Evolutionary conservation across 37 sponge, comb jelly and placozoan genomes (phyloP), one percentile per base, ranked within the genome.

Genomic region (Spongilla lacustris): DNA sequence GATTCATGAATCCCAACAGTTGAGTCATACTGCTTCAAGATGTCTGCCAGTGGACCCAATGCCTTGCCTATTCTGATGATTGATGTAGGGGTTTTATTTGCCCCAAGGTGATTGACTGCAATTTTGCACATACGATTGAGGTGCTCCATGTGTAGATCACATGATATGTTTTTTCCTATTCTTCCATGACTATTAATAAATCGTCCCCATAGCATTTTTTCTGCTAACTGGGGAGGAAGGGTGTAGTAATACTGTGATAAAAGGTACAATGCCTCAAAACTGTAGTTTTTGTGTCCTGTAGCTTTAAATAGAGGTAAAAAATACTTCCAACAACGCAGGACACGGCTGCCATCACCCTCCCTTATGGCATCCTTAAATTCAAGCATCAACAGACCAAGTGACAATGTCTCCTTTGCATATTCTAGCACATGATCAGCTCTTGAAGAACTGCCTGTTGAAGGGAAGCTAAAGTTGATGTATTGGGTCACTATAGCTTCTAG

Each of bases 121-220:
- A 76, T 30, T 36, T 86, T 86, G 25, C 29, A 26, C 12, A 82
- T 19, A 12, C 83, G 48, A 31, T 88, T 88, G 0, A 88, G 24
- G 36, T 88, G 89, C 36, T 88, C 89, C 78, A 81, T 80, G 72
- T 76, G 73, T 26, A 87, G 87, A 49, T 82, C 89, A 70, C 71
- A 29, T 27, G 83, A 50, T 24, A 89, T 83, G 36, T 89, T 89
- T 31, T 41, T 35, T 13, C 84, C 89, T 31, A 71, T 33, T 25
- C 35, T 28, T 10, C 83, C 83, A 76, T 37, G 77, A 2, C 68
- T 74, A 73, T 83, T 83, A 2, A 89, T 67, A 36, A 82, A 89
- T 69, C 79, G 67, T 19, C 75, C 33, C 73, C 76, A 89, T n/a
- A 89, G 30, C 24, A 83, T 73, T 38, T 89, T 77, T 12, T 83